A percentile compares a stretch with the other conserved stretches of the same genome.
phyloP scores from a whole-genome alignment of 2,113 vertebrate genomes.

The Petrocephalus microphthalmus region DNA sequence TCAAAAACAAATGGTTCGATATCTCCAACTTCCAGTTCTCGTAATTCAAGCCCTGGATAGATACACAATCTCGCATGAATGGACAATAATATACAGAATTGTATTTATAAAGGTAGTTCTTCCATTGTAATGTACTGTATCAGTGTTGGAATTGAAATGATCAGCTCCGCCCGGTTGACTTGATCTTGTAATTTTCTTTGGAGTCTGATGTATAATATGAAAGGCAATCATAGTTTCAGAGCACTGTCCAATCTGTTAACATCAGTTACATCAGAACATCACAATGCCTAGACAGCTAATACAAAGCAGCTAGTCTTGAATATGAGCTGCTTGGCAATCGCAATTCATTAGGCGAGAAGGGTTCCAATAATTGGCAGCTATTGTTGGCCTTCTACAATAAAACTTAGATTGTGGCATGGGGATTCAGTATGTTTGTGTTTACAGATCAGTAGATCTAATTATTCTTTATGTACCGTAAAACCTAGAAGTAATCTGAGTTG shows the following conservation, averaged over 20 bases:
- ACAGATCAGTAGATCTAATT: neutral
- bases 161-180: neutral
- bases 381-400: neutral
- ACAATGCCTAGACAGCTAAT: constrained; percentile 11
- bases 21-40: neutral
- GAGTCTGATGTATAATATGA: neutral
- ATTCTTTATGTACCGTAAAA: neutral
- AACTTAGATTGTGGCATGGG: neutral
- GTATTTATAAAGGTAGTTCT: neutral
- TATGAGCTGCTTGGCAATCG: neutral
- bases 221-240: neutral
- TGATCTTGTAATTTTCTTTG: neutral
- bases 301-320: neutral
- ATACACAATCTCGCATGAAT: neutral
- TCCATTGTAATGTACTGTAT: neutral
- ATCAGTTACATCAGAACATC: neutral
- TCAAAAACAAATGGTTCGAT: neutral
- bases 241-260: neutral
- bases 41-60: neutral
- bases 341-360: neutral
- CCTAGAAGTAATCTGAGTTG: neutral
- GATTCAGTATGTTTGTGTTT: neutral
- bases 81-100: neutral
- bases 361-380: neutral
- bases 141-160: neutral